Evolutionary conservation across 2,113 vertebrate genomes (phyloP).

Genomic region (Pachycephala philippinensis): DNA sequence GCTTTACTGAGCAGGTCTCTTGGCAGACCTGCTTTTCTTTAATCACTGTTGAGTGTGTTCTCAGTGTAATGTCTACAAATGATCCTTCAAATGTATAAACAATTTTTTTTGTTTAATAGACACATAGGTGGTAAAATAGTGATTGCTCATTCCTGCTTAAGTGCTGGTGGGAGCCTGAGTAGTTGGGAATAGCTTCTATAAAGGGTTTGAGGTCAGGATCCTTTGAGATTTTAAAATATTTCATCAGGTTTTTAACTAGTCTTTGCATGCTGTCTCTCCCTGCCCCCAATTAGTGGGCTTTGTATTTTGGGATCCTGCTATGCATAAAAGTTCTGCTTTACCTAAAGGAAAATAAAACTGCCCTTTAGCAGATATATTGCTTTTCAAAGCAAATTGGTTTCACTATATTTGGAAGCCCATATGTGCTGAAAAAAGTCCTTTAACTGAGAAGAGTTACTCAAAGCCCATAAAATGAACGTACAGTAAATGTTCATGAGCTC

Average conservation of each 20-base stretch:
- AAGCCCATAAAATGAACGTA: background rate
- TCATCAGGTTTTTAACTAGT: background rate
- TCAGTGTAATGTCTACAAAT: background rate
- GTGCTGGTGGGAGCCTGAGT: background rate
- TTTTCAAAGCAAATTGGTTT: conserved; percentile 56
- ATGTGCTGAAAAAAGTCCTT: conserved; percentile 34
- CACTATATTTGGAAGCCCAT: conserved; percentile 35
- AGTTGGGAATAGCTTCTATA: background rate
- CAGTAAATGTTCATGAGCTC: background rate
- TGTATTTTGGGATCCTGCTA: conserved; percentile 52
- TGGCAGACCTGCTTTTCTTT: background rate
- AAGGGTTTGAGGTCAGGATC: background rate
- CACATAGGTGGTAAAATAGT: background rate
- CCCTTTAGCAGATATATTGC: conserved; percentile 64
- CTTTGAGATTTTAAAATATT: background rate
- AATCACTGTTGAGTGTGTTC: background rate
- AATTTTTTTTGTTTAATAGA: background rate
- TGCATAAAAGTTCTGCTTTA: conserved; percentile 56
- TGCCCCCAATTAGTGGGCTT: conserved; percentile 8
- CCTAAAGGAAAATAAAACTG: conserved; percentile 65
- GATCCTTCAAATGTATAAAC: background rate
- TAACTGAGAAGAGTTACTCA: background rate
- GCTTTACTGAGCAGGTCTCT: background rate
- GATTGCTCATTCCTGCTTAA: background rate
- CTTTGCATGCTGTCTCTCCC: background rate